Evolutionary conservation across 2,113 vertebrate species (phyloP).

Genomic region (Canis aureus): DNA sequence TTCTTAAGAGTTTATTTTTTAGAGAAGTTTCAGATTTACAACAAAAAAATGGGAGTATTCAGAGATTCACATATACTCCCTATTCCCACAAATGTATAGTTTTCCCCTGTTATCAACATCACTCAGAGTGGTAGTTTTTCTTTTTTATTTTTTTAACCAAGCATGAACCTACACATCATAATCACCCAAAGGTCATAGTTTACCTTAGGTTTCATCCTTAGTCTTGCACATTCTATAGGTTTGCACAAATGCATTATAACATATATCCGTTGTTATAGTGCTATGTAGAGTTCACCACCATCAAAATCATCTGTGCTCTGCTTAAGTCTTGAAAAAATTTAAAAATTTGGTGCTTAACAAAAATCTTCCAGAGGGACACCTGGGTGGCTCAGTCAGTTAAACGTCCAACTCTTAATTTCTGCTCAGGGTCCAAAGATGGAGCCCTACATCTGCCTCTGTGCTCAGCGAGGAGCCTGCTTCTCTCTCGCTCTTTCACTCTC

Average conservation of each 20-base stretch:
- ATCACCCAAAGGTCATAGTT: not conserved
- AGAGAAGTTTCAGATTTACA: not conserved
- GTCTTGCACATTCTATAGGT: not conserved
- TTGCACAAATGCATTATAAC: not conserved
- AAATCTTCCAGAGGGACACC: not conserved
- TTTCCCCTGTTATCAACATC: not conserved
- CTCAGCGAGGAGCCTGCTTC: not conserved
- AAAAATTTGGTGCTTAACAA: not conserved
- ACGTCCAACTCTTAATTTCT: not conserved
- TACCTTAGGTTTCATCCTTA: not conserved
- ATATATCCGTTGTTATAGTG: not conserved
- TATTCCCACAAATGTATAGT: not conserved
- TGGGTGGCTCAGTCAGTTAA: not conserved
- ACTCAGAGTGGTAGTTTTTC: not conserved
- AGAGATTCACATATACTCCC: not conserved
- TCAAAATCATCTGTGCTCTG: not conserved
- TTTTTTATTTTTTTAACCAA: not conserved
- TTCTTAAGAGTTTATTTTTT: not conserved
- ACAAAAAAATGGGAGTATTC: not conserved
- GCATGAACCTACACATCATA: not conserved
- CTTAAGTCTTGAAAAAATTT: not conserved
- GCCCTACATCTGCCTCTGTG: not conserved
- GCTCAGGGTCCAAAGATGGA: not conserved
- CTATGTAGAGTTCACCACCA: not conserved
- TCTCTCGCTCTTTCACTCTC: not conserved